Percentiles rank a stretch among this genome's conserved stretches.
Conservation (phyloP, 2,797 vertebrate species). For the Hippocampus kuda region DNA sequence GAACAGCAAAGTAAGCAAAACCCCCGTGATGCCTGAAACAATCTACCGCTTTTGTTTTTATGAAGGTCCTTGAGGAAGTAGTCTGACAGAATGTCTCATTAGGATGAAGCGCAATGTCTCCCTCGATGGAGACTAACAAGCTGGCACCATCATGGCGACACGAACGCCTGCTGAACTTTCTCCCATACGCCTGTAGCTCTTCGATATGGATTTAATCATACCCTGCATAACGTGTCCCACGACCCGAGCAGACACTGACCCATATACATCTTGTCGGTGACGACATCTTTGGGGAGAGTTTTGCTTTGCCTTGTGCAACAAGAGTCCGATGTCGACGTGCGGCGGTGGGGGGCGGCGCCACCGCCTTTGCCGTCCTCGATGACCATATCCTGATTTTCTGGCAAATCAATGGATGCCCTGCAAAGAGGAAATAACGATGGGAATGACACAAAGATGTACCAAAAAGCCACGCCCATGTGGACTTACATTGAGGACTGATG, state of each 20-base stretch:
- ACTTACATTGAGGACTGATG: neutral
- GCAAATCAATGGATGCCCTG: slow-evolving; percentile 37
- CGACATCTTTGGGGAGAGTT: slow-evolving; percentile 24
- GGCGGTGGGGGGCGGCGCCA: neutral
- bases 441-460: neutral
- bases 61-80: neutral
- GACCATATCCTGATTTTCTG: slow-evolving; percentile 11
- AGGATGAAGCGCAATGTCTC: neutral
- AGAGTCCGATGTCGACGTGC: neutral
- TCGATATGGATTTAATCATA: neutral
- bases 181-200: neutral
- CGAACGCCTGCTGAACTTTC: neutral
- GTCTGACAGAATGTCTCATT: neutral
- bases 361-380: slow-evolving; percentile 16
- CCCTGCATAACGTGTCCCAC: neutral
- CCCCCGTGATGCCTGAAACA: neutral
- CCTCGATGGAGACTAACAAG: neutral
- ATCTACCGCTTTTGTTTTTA: neutral
- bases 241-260: slow-evolving; percentile 35
- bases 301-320: slow-evolving; percentile 11
- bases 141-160: neutral
- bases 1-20: neutral
- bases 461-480: neutral
- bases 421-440: neutral
- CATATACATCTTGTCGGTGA: slow-evolving; percentile 43